phyloP scores from a whole-genome alignment of 2,888 invertebrate genomes.

The Sesia apiformis region DNA sequence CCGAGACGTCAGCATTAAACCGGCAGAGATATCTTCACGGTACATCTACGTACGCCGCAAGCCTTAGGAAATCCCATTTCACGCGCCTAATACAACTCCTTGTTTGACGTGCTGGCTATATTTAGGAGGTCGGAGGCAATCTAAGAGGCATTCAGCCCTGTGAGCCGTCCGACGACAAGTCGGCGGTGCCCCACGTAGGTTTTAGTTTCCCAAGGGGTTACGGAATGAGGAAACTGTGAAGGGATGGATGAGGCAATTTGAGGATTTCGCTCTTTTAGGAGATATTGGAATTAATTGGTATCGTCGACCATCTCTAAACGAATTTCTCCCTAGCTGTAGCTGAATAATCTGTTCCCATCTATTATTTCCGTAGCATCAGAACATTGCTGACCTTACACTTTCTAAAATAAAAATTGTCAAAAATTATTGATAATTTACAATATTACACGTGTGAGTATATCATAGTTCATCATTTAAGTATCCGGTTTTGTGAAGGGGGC shows the following conservation, averaged over 20 bases:
- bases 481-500: too few species aligned
- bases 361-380: too few species aligned
- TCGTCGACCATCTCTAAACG: too few species aligned
- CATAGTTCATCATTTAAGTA: too few species aligned
- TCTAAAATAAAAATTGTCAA: too few species aligned
- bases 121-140: constrained; percentile 61
- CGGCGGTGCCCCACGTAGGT: constrained; percentile 47
- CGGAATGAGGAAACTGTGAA: constrained; percentile 19
- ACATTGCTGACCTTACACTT: too few species aligned
- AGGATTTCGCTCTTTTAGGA: background rate
- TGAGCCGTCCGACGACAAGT: constrained; percentile 39
- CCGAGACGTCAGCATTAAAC: constrained; percentile 11
- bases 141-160: constrained; percentile 66
- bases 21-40: constrained; percentile 10
- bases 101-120: constrained; percentile 55
- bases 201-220: constrained; percentile 53
- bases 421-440: too few species aligned
- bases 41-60: constrained; percentile 16
- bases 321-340: too few species aligned
- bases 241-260: constrained; percentile 2
- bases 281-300: too few species aligned
- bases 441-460: too few species aligned
- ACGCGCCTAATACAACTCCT: constrained; percentile 52
- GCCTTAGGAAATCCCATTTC: constrained; percentile 44
- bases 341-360: too few species aligned